phyloP scores from a whole-genome alignment of 2,888 invertebrate species.

The Acrocyrtus sp. region DNA sequence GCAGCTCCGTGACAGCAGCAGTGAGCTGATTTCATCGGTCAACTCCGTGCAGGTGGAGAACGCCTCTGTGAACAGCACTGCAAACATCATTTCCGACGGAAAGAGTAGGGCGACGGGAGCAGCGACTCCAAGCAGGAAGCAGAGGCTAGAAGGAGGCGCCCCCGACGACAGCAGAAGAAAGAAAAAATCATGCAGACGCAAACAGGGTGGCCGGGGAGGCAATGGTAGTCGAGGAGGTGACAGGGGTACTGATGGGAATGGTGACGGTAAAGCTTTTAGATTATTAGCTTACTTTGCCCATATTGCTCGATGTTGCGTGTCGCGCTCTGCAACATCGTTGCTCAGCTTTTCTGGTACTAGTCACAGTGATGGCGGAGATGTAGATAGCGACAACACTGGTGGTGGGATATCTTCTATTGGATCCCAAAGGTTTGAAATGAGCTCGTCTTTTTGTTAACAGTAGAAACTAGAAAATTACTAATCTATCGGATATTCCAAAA shows the following conservation, averaged over 20 bases:
- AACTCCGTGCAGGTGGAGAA: neutral
- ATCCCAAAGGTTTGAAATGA: constrained; percentile 20
- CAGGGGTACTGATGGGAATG: neutral
- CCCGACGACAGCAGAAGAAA: no score
- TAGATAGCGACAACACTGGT: constrained; percentile 9
- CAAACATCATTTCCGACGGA: constrained; percentile 34
- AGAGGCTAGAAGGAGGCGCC: neutral
- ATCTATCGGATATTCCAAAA: neutral
- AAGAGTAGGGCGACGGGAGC: neutral
- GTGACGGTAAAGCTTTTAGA: constrained; percentile 3
- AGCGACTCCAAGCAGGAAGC: neutral
- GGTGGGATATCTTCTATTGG: constrained; percentile 10
- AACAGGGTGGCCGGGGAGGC: no score
- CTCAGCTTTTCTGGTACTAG: neutral
- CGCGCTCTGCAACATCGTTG: neutral
- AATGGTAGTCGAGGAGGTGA: neutral
- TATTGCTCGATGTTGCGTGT: constrained; percentile 21
- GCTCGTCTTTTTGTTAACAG: neutral
- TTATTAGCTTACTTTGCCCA: constrained; percentile 17
- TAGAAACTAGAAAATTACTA: no score
- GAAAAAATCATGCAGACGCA: neutral
- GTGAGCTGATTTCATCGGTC: neutral
- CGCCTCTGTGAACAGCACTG: constrained; percentile 15
- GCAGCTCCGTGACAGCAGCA: neutral
- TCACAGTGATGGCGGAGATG: constrained; percentile 15